Evolutionary conservation across 2,113 vertebrate species (phyloP).

Genomic region (Sphyrna mokarran): DNA sequence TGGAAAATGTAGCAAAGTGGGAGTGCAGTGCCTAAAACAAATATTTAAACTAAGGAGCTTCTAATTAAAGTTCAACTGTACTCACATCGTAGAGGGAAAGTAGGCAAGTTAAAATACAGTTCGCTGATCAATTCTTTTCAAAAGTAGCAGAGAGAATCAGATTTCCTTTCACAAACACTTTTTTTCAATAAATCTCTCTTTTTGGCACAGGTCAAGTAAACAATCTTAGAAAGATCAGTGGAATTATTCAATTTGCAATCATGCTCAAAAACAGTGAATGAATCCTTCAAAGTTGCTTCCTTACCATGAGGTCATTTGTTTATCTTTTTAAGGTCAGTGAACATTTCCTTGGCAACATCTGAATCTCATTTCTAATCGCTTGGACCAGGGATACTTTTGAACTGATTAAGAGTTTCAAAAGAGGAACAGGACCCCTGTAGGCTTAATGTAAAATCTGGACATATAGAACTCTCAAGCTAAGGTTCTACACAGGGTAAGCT

Average conservation of each 20-base stretch:
- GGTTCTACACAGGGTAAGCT: not conserved
- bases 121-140: not conserved
- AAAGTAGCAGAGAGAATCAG: no score
- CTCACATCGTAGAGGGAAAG: not conserved
- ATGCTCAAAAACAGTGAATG: not conserved
- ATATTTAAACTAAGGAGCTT: not conserved
- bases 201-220: not conserved
- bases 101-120: not conserved
- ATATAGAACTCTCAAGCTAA: not conserved
- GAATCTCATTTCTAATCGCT: not conserved
- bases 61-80: not conserved
- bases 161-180: not conserved
- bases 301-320: not conserved
- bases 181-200: not conserved
- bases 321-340: not conserved
- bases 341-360: conserved; percentile 3
- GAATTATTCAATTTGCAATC: conserved; percentile 18
- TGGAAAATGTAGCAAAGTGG: not conserved
- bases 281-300: not conserved
- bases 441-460: not conserved
- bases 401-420: not conserved
- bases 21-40: not conserved
- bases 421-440: not conserved
- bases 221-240: not conserved
- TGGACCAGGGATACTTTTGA: not conserved